phyloP scores from a whole-genome alignment of 2,888 invertebrate species.

The Strigamia transsilvanica region DNA sequence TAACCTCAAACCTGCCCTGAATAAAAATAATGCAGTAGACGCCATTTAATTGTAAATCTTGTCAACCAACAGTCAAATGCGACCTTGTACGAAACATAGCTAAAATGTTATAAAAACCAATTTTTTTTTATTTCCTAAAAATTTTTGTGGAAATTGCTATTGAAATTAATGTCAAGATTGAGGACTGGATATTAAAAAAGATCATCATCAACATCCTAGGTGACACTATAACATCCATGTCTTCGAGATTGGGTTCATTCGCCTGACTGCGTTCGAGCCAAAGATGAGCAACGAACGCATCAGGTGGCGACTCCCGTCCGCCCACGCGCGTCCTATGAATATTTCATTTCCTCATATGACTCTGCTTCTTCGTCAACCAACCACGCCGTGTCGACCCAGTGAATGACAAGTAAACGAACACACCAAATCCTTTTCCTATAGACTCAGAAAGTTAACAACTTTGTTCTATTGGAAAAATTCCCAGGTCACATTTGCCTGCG shows the following conservation, averaged over 20 bases:
- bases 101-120: no score
- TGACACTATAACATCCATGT: constrained; percentile 32
- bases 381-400: constrained; percentile 43
- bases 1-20: constrained; percentile 43
- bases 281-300: constrained; percentile 49
- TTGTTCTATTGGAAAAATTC: constrained; percentile 30
- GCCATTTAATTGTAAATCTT: constrained; percentile 31
- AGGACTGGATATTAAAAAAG: constrained; percentile 14
- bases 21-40: constrained; percentile 14
- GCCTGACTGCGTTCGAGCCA: constrained; percentile 23
- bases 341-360: constrained; percentile 46
- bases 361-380: constrained; percentile 36
- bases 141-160: not conserved
- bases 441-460: not conserved
- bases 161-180: constrained; percentile 10
- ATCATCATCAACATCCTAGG: constrained; percentile 22
- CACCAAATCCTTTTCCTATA: constrained; percentile 34
- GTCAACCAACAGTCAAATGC: not conserved
- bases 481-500: not conserved
- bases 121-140: no score
- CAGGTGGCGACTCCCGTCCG: constrained; percentile 27
- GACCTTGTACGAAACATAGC: no score
- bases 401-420: constrained; percentile 49
- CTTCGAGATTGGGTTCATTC: constrained; percentile 35
- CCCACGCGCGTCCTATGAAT: constrained; percentile 42